A percentile compares a stretch with the other conserved stretches of the same genome.
Evolutionary conservation across 2,797 vertebrate genomes (phyloP).

Genomic region (Fringilla coelebs): DNA sequence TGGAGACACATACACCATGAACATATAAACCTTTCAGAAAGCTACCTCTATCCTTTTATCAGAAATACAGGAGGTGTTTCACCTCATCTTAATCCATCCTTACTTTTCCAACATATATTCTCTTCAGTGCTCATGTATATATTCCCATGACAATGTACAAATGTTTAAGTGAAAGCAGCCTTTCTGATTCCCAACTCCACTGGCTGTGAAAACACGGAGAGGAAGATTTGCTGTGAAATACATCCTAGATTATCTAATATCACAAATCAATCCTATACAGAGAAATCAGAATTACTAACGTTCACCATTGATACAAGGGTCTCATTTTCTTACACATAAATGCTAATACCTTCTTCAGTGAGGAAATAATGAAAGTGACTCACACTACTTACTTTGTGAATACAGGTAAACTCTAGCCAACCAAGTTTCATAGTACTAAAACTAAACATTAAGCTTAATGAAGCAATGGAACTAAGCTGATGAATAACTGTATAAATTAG

Average conservation of each 20-base stretch:
- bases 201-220: background rate
- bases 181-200: background rate
- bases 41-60: background rate
- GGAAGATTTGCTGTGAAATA: background rate
- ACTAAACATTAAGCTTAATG: background rate
- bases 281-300: background rate
- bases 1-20: background rate
- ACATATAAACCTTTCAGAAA: background rate
- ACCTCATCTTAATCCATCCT: background rate
- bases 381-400: background rate
- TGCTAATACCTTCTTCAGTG: background rate
- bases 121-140: background rate
- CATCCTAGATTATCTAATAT: background rate
- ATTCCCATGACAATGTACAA: background rate
- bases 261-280: background rate
- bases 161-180: background rate
- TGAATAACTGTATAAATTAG: background rate
- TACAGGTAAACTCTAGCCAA: background rate
- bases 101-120: background rate
- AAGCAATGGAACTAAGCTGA: background rate
- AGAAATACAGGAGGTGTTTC: background rate
- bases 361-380: background rate
- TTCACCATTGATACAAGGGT: accelerated
- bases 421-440: background rate
- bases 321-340: background rate